Percentiles rank a stretch among this genome's conserved stretches.
These are phyloP conservation scores for Odontomachus brunneus DNA, from an alignment of 1,140 invertebrate genomes.

Conservation along the genomic window DNA sequence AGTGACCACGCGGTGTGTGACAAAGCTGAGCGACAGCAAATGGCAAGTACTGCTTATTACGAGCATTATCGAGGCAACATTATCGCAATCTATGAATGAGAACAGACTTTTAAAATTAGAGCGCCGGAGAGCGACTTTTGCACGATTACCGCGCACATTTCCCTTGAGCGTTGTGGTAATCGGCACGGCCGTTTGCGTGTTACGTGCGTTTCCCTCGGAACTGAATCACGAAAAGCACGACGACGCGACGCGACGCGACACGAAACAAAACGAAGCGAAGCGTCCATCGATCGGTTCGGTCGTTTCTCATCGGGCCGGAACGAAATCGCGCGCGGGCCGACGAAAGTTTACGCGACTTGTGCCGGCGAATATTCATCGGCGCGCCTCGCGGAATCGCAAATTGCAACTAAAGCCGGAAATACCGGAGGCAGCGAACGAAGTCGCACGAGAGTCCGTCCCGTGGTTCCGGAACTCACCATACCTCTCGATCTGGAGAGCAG, in stretches of 20 bases:
- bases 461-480: not conserved
- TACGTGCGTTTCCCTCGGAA: not conserved
- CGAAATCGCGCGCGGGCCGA: conserved; percentile 26
- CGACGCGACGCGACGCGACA: not conserved
- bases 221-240: not conserved
- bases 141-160: conserved; percentile 16
- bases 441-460: not conserved
- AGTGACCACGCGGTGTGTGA: conserved; percentile 1
- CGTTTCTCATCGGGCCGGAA: conserved; percentile 11
- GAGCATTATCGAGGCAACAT: conserved; percentile 33
- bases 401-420: conserved; percentile 3
- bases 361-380: too few species aligned
- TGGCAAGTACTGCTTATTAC: conserved; percentile 35
- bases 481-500: not conserved
- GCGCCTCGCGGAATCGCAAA: conserved; percentile 13
- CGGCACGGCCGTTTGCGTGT: conserved; percentile 2
- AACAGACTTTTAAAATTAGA: conserved; percentile 50
- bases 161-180: conserved; percentile 50
- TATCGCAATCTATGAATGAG: conserved; percentile 11
- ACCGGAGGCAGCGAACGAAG: too few species aligned
- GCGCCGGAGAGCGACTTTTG: not conserved
- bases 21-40: not conserved
- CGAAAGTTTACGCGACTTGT: conserved; percentile 19
- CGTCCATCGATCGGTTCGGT: conserved; percentile 6
- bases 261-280: not conserved